Conservation (phyloP, 1,140 invertebrate genomes). For the Heliconius congener region DNA sequence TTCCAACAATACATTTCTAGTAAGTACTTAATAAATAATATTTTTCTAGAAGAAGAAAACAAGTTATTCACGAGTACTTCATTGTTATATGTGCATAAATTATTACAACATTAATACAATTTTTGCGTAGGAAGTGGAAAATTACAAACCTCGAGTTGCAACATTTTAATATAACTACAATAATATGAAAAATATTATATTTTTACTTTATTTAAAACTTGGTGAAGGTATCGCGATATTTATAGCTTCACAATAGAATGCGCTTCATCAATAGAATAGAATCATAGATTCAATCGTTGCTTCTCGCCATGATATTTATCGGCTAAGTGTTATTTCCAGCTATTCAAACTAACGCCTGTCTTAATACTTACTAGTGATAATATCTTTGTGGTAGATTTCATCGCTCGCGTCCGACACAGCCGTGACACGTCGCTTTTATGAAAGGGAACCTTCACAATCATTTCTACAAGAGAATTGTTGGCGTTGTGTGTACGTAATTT, state of each 20-base stretch:
- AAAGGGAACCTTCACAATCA: neutral
- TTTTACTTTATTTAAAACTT: too few species aligned
- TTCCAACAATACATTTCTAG: too few species aligned
- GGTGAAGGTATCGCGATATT: neutral
- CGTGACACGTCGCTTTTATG: neutral
- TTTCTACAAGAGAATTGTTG: neutral
- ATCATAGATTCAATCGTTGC: slow-evolving; percentile 40
- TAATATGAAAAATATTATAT: too few species aligned
- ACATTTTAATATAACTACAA: neutral
- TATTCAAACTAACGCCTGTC: slow-evolving; percentile 35
- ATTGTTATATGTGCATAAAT: neutral
- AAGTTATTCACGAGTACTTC: too few species aligned
- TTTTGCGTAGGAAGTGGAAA: neutral
- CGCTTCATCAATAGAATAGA: slow-evolving; percentile 41
- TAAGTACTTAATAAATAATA: too few species aligned
- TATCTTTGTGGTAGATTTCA: slow-evolving; percentile 17
- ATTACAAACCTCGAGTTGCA: neutral
- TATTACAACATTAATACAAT: neutral
- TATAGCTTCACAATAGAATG: slow-evolving; percentile 31
- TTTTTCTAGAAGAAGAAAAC: too few species aligned
- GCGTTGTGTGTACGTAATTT: neutral
- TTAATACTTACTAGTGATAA: slow-evolving; percentile 46
- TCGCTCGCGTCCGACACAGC: neutral
- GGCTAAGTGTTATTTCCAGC: slow-evolving; percentile 29
- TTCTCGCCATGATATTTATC: slow-evolving; percentile 46